A percentile compares a stretch with the other conserved stretches of the same genome.
phyloP scores from a whole-genome alignment of 2,113 vertebrate genomes.

The Calypte anna region DNA sequence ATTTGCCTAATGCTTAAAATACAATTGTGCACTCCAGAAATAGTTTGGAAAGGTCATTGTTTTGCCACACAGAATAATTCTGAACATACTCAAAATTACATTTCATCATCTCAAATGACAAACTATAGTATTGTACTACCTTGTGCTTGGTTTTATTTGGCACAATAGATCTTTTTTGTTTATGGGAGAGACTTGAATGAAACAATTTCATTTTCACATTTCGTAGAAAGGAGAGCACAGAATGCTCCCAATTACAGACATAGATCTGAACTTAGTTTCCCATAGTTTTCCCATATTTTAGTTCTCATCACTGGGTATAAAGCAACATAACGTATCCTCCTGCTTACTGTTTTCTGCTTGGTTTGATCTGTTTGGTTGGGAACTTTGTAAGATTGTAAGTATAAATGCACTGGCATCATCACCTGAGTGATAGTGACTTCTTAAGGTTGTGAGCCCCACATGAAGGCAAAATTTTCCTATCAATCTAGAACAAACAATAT shows the following conservation, averaged over 20 bases:
- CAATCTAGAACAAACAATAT: background rate
- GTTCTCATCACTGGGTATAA: background rate
- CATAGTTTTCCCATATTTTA: background rate
- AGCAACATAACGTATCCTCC: background rate
- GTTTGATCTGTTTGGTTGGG: background rate
- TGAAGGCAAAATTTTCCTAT: background rate
- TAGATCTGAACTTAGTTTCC: background rate
- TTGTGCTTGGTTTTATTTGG: background rate
- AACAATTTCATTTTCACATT: background rate
- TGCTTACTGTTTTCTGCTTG: background rate
- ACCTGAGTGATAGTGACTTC: background rate
- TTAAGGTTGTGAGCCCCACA: background rate
- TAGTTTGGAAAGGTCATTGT: background rate
- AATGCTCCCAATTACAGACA: background rate
- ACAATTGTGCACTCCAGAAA: background rate
- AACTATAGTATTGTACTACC: background rate
- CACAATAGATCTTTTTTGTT: background rate
- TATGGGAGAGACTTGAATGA: background rate
- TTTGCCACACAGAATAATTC: background rate
- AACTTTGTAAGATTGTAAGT: background rate
- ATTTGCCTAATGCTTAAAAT: background rate
- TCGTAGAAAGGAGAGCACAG: background rate
- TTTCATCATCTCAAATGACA: background rate
- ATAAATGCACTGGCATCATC: background rate
- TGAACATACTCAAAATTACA: background rate